Conservation (phyloP, 2,797 vertebrate genomes). For the Cynodonichthys magdalenae region DNA sequence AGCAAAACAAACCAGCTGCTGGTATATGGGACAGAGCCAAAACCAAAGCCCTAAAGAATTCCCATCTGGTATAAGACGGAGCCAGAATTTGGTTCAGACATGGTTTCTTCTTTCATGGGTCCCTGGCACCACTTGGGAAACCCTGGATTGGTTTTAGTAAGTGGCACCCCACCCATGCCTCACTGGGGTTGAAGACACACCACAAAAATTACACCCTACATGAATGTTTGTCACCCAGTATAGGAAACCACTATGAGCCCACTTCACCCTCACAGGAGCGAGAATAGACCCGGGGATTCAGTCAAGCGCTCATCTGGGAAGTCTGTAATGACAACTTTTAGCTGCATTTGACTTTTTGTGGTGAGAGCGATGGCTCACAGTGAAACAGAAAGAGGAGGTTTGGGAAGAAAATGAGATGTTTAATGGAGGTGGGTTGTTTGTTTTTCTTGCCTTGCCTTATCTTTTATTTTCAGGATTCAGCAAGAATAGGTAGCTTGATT, state of each 20-base stretch:
- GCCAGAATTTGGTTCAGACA: conserved; percentile 59
- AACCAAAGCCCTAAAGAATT: conserved; percentile 59
- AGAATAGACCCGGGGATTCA: conserved; percentile 68
- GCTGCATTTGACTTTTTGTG: conserved; percentile 61
- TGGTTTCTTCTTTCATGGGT: conserved; percentile 48
- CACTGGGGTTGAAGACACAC: conserved; percentile 57
- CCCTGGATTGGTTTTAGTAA: conserved; percentile 56
- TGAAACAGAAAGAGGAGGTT: conserved; percentile 43
- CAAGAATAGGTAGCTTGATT: conserved; percentile 10
- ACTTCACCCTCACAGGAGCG: conserved; percentile 45
- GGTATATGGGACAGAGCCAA: conserved; percentile 37
- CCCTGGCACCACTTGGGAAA: conserved; percentile 60
- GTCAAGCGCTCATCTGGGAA: conserved; percentile 60
- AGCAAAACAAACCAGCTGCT: conserved; percentile 32
- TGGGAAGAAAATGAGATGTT: conserved; percentile 40
- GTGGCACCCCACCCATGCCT: conserved; percentile 75
- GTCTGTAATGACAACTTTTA: conserved; percentile 72
- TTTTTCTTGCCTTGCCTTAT: conserved; percentile 32
- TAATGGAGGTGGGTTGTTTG: conserved; percentile 37
- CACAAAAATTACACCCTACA: conserved; percentile 68
- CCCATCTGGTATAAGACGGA: conserved; percentile 39
- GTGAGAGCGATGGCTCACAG: conserved; percentile 46
- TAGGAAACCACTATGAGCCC: conserved; percentile 55
- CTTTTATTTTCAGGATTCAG: conserved; percentile 9
- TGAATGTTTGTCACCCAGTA: conserved; percentile 68